These are phyloP conservation scores for Aphidoletes aphidimyza DNA, from an alignment of 2,888 invertebrate genomes.

Conservation along the genomic window DNA sequence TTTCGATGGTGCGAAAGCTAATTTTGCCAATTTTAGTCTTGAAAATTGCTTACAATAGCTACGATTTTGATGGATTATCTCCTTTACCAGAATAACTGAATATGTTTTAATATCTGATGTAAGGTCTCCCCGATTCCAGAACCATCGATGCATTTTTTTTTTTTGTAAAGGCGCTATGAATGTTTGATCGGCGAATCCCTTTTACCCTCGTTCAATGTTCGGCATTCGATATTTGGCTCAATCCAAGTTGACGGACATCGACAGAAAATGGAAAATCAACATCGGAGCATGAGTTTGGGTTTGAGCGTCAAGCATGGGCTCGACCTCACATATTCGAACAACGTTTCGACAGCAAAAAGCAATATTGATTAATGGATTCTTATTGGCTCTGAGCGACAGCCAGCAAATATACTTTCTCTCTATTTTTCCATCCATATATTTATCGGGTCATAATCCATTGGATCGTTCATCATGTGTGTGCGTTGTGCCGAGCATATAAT, in stretches of 20 bases:
- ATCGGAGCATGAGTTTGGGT: neutral
- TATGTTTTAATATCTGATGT: neutral
- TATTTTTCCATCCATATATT: neutral
- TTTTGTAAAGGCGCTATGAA: neutral
- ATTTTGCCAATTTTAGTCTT: no score
- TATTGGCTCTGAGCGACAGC: conserved; percentile 48
- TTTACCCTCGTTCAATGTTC: no score
- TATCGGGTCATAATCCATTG: conserved; percentile 26
- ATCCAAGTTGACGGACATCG: neutral
- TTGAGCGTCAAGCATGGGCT: no score
- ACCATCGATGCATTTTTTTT: no score
- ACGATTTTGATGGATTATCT: neutral
- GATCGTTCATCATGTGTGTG: conserved; percentile 21
- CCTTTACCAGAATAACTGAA: neutral
- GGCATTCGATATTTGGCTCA: no score
- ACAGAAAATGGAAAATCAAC: conserved; percentile 21
- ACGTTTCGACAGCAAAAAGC: conserved; percentile 22
- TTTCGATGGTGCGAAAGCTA: no score
- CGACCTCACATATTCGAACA: no score
- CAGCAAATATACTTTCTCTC: conserved; percentile 24
- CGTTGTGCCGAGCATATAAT: neutral
- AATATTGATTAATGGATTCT: conserved; percentile 53
- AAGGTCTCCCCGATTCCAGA: no score
- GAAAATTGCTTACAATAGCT: no score
- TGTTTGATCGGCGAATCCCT: neutral